These are phyloP conservation scores for Pituophis catenifer DNA, from an alignment of 2,113 vertebrate genomes.

Conservation along the genomic window DNA sequence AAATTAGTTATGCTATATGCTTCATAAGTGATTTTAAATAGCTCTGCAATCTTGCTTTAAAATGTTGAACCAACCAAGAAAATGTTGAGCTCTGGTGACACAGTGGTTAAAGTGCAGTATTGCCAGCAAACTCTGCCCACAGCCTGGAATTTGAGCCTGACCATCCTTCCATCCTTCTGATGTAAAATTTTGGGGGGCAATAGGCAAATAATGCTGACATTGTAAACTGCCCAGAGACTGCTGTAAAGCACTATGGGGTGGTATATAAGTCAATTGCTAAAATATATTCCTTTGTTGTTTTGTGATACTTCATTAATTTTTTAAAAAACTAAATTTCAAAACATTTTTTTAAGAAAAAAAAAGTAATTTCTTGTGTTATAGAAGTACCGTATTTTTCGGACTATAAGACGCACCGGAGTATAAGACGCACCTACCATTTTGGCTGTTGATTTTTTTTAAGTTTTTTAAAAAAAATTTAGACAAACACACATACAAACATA, in stretches of 20 bases:
- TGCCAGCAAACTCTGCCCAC: not conserved
- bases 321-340: not conserved
- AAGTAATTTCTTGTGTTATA: not conserved
- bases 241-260: not conserved
- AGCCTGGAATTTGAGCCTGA: not conserved
- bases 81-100: not conserved
- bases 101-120: not conserved
- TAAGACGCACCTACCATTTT: no score
- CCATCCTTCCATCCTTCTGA: not conserved
- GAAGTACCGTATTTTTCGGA: no score
- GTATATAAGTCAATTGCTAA: not conserved
- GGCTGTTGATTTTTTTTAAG: no score
- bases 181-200: not conserved
- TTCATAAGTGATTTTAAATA: not conserved
- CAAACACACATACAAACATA: no score
- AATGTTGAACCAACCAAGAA: not conserved
- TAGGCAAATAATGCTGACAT: not conserved
- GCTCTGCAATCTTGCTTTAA: not conserved
- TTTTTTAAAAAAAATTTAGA: no score
- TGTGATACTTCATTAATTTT: not conserved
- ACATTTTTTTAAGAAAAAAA: no score
- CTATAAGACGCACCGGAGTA: no score
- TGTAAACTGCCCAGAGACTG: not conserved
- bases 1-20: not conserved
- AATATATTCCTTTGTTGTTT: not conserved